phyloP scores from a whole-genome alignment of 2,113 vertebrate genomes.

The Emydura subglobosa region DNA sequence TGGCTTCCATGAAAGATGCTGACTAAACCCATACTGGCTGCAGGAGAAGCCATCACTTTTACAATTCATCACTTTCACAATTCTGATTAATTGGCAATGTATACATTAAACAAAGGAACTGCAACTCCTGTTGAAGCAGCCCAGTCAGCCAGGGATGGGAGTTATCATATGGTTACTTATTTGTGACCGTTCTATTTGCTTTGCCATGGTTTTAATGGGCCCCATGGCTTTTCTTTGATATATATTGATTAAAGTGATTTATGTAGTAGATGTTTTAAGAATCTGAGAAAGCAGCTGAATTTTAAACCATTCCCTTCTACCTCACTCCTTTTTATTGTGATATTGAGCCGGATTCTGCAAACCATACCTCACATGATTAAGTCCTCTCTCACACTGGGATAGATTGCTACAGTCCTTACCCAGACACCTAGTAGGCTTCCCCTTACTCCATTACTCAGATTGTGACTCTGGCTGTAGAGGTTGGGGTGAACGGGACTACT shows the following conservation, averaged over 20 bases:
- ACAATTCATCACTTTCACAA: not conserved
- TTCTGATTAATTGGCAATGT: not conserved
- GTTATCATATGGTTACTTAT: accelerated
- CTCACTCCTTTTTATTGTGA: not conserved
- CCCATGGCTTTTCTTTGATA: not conserved
- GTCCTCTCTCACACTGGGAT: not conserved
- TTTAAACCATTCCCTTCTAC: not conserved
- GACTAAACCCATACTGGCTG: not conserved
- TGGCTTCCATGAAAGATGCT: not conserved
- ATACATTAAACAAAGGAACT: not conserved
- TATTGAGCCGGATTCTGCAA: not conserved
- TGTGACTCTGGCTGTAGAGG: not conserved
- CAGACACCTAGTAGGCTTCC: not conserved
- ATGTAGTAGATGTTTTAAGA: accelerated
- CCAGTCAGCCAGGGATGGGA: not conserved
- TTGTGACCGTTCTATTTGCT: not conserved
- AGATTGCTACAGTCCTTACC: not conserved
- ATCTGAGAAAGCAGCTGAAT: not conserved
- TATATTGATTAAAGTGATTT: accelerated
- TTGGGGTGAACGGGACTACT: not conserved
- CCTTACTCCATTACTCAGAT: not conserved
- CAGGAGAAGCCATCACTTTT: not conserved
- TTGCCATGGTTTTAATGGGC: not conserved
- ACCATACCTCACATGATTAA: not conserved
- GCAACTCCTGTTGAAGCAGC: not conserved